These are phyloP conservation scores for Pachycephus smyrnensis DNA, from an alignment of 2,888 invertebrate genomes.

Conservation along the genomic window DNA sequence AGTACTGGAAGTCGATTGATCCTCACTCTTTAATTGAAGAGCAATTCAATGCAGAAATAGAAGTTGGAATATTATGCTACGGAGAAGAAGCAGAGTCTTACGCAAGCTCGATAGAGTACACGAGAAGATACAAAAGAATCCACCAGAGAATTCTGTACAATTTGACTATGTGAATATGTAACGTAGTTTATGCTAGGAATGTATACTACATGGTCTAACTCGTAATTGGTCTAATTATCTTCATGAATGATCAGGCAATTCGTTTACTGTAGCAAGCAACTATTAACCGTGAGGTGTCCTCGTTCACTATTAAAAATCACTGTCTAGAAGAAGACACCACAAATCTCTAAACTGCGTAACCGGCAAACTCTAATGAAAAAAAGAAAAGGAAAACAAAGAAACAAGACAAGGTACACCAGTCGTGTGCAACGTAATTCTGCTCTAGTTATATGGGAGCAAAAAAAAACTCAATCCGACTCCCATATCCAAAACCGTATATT, in stretches of 20 bases:
- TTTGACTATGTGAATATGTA: neutral
- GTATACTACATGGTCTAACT: neutral
- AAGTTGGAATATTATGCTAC: neutral
- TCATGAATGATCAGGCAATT: constrained; percentile 30
- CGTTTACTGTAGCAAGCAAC: constrained; percentile 61
- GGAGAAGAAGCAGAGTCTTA: neutral
- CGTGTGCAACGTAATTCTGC: neutral
- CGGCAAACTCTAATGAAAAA: neutral
- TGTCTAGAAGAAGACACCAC: neutral
- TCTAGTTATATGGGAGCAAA: neutral
- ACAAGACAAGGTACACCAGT: neutral
- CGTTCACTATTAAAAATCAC: neutral
- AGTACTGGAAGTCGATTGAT: neutral
- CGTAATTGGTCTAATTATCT: neutral
- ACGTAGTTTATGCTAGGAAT: neutral
- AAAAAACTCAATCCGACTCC: neutral
- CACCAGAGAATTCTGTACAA: neutral
- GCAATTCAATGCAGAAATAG: neutral
- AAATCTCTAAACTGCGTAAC: neutral
- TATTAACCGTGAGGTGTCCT: constrained; percentile 30
- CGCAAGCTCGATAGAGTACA: neutral
- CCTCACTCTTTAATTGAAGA: neutral
- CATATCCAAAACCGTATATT: neutral
- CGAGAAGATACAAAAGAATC: neutral
- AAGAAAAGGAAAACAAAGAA: neutral